Evolutionary conservation across 92 coral and sea anemone species (phyloP), one percentile per base, ranked within the genome.

Genomic region (Metridium senile): DNA sequence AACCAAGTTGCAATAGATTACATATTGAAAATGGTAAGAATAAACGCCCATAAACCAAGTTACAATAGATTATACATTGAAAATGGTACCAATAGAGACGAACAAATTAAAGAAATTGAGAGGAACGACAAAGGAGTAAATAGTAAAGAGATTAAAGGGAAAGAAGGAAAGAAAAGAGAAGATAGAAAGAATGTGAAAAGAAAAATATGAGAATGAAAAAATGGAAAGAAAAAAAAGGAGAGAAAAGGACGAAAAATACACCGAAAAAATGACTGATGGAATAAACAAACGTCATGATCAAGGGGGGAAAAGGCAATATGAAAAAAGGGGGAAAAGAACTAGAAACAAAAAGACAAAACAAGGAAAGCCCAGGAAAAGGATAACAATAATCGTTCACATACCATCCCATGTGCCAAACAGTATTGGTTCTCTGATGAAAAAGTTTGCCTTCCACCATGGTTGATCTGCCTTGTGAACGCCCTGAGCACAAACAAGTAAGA

Each of bases 401-500:
- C 99, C 99, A 84, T 95, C 99, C 99, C 99, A 92, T 22, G 99
- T 95, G 68, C 99, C 99, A 85, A 95, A 95, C 67, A 95, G 68
- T 26, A 95, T 93, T 8, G 96, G 97, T 53, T 93, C 97, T 61
- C 97, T 82, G 47, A 95, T 90, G 70, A 95, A 95, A 85, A 95
- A 95, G 74, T 95, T 95, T 19, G 99, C 99, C 56, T 95, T 95
- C 99, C 99, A 95, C 99, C 99, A 95, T n/a, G 99, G 99, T 78
- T 83, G 90, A 9, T 73, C 80, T 35, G 88, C 58, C 30, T 66
- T 75, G 34, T 61, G 62, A 39, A 79, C 93, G 26, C 68, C 81
- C 93, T 88, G 11, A 29, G 63, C 11, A 21, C 26, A 76, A 33
- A 34, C 20, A 11, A 45, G 11, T 19, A 75, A 0, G 58, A 30